Evolutionary conservation across 2,797 vertebrate genomes (phyloP).

Genomic region (Lutjanus campechanus): DNA sequence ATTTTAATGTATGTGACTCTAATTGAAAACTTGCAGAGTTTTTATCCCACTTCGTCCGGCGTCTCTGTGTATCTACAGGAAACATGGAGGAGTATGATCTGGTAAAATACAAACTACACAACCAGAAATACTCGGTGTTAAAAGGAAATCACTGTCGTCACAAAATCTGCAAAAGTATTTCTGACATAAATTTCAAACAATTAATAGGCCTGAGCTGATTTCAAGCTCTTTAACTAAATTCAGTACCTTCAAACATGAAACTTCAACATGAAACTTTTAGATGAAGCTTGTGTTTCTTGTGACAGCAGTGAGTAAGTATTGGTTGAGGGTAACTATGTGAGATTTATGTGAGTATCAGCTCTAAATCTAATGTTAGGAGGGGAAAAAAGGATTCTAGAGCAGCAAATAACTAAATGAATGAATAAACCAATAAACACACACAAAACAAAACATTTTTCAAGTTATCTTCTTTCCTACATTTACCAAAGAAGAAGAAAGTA

Average conservation of each 20-base stretch:
- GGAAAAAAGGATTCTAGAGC: conserved; percentile 10
- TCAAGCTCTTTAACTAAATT: background rate
- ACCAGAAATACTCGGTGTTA: conserved; percentile 43
- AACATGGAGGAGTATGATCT: conserved; percentile 32
- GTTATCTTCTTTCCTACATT: background rate
- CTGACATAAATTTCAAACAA: background rate
- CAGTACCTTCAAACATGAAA: background rate
- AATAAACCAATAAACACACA: background rate
- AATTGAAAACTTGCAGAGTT: conserved; percentile 26
- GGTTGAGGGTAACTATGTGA: conserved; percentile 30
- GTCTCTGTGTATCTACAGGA: conserved; percentile 49
- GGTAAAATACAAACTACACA: conserved; percentile 15
- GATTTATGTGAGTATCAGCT: conserved; percentile 22
- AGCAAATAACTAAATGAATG: conserved; percentile 6
- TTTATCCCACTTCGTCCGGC: conserved; percentile 20
- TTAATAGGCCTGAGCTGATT: background rate
- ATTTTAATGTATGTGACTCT: background rate
- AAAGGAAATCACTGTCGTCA: conserved; percentile 40
- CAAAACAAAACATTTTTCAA: background rate
- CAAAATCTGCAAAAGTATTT: background rate
- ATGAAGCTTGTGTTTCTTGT: conserved; percentile 1
- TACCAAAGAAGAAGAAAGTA: too few relatives aligned
- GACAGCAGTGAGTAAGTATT: conserved; percentile 39
- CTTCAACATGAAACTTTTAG: background rate
- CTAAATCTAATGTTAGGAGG: conserved; percentile 21